Conservation (phyloP, 1,140 invertebrate genomes). For the Heterodera carotae region DNA sequence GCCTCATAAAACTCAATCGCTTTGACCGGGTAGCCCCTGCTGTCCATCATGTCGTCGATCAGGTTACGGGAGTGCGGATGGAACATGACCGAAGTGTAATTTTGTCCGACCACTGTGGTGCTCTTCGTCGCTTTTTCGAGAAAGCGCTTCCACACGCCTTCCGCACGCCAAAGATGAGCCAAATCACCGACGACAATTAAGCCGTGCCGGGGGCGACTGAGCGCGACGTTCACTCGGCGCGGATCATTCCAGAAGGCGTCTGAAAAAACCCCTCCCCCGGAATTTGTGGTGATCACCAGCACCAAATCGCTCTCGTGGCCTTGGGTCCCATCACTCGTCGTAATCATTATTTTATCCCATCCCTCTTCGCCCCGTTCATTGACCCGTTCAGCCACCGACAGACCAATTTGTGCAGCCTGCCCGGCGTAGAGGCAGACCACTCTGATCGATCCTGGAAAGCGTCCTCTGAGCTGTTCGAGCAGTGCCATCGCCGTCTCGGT, state of each 20-base stretch:
- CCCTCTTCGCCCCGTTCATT: not conserved
- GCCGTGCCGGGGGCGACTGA: constrained; percentile 4
- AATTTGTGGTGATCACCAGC: not conserved
- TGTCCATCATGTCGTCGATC: not conserved
- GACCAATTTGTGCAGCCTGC: not conserved
- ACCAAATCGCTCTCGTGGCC: not conserved
- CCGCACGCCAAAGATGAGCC: not conserved
- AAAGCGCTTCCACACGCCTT: constrained; percentile 3
- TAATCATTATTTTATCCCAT: not conserved
- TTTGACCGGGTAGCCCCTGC: not conserved
- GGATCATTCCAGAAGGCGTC: constrained; percentile 8
- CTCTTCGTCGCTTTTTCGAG: not conserved
- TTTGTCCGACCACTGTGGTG: not conserved
- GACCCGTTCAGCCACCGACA: not conserved
- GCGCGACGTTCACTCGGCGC: constrained; percentile 6
- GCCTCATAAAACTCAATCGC: not conserved
- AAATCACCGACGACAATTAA: not conserved
- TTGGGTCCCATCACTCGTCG: not conserved
- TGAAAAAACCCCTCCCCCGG: not conserved
- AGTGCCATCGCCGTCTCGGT: not conserved
- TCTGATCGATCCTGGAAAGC: not conserved
- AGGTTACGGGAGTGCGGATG: not conserved
- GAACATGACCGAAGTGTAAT: not conserved
- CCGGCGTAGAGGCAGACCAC: constrained; percentile 4
- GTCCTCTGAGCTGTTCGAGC: not conserved